Base-by-base conservation (phyloP, 2,113 vertebrate genomes). In the Leptodactylus fuscus region DNA sequence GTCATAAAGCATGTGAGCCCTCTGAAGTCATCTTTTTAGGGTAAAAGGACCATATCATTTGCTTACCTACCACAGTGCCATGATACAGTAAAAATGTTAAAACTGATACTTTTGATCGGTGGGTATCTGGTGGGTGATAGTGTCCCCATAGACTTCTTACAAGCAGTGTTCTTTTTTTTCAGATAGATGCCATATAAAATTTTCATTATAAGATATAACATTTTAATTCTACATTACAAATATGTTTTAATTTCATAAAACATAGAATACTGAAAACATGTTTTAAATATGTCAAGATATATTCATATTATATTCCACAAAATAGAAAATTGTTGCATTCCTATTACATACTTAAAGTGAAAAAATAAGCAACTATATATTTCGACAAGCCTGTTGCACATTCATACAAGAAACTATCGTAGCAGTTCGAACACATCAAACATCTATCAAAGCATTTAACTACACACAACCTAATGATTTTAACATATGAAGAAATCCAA, bases 361-460 rank as follows among this genome's bases (percentile, higher is more conserved):
- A 94, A 94, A 93, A 81, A 89, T 92, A 88, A 92, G 90, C 88
- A 92, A 89, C 88, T 92, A 91, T 92, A 91, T 93, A 92, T 89
- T 88, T 88, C 91, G 89, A 93, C 91, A 92, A 91, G 94, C 91
- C 90, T 92, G 93, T 94, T 93, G 92, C 90, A 94, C 93, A 94
- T 93, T 93, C 92, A 93, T 94, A 94, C 91, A 90, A 89, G 89
- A 92, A 94, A 93, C 89, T 91, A 91, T 93, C 88, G 46, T 92
- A 93, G 92, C 87, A 90, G 93, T 91, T 92, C 89, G 87, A 92
- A 92, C 93, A 93, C 92, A 93, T 89, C 92, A 94, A 93, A 94
- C 94, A 94, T 78, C 90, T 94, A 93, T 92, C 36, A 16, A 89
- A 92, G 92, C 91, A 93, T 89, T 93, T 94, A 89, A 91, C 79